These are phyloP conservation scores for Apteryx mantelli DNA, from an alignment of 2,113 vertebrate genomes.

Conservation along the genomic window DNA sequence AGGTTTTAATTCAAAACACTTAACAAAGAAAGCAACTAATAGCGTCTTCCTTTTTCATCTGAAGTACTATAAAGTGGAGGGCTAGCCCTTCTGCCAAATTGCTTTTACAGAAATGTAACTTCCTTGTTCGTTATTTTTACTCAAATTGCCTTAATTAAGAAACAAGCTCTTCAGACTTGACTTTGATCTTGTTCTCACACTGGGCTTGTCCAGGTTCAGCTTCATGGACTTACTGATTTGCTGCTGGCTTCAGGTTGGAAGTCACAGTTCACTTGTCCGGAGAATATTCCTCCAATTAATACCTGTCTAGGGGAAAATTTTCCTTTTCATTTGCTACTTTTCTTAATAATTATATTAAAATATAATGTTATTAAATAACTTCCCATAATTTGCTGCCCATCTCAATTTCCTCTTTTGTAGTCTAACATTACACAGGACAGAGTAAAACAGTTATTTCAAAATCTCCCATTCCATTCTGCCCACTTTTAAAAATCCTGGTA, in stretches of 20 bases:
- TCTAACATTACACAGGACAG: neutral
- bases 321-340: neutral
- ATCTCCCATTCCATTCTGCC: neutral
- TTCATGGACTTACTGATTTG: neutral
- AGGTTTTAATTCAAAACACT: conserved; percentile 54
- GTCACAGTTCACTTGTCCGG: neutral
- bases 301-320: neutral
- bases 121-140: conserved; percentile 14
- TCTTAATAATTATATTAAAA: neutral
- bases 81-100: conserved; percentile 32
- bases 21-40: conserved; percentile 56
- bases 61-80: conserved; percentile 23
- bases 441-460: neutral
- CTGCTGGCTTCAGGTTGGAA: neutral
- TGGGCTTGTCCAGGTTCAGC: neutral
- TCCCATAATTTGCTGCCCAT: neutral
- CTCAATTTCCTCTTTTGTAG: neutral
- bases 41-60: neutral
- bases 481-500: neutral
- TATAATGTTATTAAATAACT: neutral
- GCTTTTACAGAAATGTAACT: conserved; percentile 31
- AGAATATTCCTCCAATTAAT: neutral
- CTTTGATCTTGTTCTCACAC: neutral
- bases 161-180: neutral
- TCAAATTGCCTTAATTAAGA: conserved; percentile 42